Percentiles rank a stretch among this genome's conserved stretches.
phyloP scores from a whole-genome alignment of 2,797 vertebrate genomes.

The Pangasius djambal region DNA sequence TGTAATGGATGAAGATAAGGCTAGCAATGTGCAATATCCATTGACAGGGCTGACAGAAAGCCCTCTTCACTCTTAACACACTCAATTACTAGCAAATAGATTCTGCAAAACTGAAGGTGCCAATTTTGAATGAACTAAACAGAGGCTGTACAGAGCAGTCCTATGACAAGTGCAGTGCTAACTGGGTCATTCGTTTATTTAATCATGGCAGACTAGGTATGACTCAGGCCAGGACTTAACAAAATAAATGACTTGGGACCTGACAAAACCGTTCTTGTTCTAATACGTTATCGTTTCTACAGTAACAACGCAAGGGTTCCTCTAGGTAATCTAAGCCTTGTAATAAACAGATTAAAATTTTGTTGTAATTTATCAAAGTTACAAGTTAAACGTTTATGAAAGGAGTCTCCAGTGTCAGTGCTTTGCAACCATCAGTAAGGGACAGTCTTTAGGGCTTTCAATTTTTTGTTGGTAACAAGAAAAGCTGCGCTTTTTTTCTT shows the following conservation, averaged over 20 bases:
- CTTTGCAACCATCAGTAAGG: background rate
- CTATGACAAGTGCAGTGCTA: background rate
- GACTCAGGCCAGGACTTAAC: background rate
- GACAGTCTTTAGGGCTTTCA: background rate
- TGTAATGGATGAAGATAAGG: conserved; percentile 29
- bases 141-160: background rate
- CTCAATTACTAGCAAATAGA: conserved; percentile 20
- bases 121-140: background rate
- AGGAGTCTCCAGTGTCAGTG: background rate
- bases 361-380: background rate
- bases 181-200: conserved; percentile 3
- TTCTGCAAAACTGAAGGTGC: background rate
- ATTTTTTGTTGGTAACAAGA: background rate
- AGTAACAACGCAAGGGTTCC: background rate
- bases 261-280: background rate
- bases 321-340: background rate
- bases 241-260: background rate
- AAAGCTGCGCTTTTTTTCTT: too few species aligned
- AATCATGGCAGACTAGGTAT: background rate
- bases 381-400: background rate
- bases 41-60: conserved; percentile 16
- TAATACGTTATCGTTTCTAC: background rate
- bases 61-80: conserved; percentile 18
- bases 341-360: background rate
- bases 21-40: background rate